Conservation (phyloP, 37 sponge, comb jelly and placozoan genomes). For the Chondrilla cf. caribensis region DNA sequence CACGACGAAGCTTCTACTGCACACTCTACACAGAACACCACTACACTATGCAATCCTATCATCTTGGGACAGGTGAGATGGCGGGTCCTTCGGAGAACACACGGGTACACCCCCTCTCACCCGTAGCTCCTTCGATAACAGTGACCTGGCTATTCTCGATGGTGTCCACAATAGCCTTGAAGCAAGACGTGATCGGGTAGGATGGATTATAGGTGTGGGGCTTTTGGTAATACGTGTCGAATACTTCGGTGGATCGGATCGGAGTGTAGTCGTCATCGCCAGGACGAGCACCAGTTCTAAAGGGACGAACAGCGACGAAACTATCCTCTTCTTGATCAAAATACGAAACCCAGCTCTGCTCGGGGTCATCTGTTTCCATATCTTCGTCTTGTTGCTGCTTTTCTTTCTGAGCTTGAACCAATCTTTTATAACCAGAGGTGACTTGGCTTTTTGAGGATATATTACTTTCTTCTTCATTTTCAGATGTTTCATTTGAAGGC, state of each 20-base stretch:
- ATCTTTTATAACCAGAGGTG: too few species aligned
- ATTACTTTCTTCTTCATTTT: too few species aligned
- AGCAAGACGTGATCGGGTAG: constrained; percentile 56
- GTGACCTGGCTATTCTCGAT: constrained; percentile 75
- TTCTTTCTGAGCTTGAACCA: too few species aligned
- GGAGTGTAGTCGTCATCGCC: constrained; percentile 26
- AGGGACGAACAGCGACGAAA: not conserved
- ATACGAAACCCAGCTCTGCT: not conserved
- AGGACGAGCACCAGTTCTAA: not conserved
- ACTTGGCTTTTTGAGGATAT: too few species aligned
- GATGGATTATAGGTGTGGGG: constrained; percentile 32
- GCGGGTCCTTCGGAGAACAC: too few species aligned
- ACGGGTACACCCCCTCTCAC: too few species aligned
- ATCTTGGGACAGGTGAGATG: too few species aligned
- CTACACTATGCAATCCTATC: too few species aligned
- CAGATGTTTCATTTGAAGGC: too few species aligned
- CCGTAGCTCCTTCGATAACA: constrained; percentile 83
- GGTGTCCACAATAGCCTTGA: constrained; percentile 60
- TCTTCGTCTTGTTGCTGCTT: not conserved
- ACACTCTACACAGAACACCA: too few species aligned
- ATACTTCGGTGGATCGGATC: constrained; percentile 13
- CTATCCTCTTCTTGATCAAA: constrained; percentile 8
- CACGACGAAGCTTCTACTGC: too few species aligned
- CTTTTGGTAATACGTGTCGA: constrained; percentile 26
- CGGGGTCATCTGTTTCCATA: not conserved